phyloP scores from a whole-genome alignment of 2,797 vertebrate species.

The Onychomys leucogaster region DNA sequence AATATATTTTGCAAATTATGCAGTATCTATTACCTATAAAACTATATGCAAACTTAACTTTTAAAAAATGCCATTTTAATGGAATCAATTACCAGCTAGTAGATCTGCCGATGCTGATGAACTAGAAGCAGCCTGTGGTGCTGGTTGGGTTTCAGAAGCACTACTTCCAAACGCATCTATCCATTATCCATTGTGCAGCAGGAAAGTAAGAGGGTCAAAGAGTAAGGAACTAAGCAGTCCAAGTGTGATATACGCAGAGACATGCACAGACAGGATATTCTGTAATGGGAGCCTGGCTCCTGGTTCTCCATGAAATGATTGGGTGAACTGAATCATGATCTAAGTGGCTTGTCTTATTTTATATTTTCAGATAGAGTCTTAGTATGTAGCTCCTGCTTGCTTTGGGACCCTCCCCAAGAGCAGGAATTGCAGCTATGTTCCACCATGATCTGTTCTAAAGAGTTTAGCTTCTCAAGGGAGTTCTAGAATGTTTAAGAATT shows the following conservation, averaged over 20 bases:
- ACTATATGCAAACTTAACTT: constrained; percentile 68
- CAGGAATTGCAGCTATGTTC: neutral
- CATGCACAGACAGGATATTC: constrained; percentile 57
- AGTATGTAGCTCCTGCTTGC: neutral
- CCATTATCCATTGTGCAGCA: constrained; percentile 87
- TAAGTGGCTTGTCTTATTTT: neutral
- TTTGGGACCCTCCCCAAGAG: too few species aligned
- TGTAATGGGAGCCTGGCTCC: neutral
- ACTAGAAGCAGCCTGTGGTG: constrained; percentile 91
- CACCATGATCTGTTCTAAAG: neutral
- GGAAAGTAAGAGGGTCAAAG: constrained; percentile 83
- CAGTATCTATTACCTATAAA: constrained; percentile 58
- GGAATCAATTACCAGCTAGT: constrained; percentile 93
- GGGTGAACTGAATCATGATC: neutral
- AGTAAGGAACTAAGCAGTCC: constrained; percentile 70
- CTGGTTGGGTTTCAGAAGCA: constrained; percentile 90
- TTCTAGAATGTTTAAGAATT: constrained; percentile 37
- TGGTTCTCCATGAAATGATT: neutral
- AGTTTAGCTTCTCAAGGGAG: constrained; percentile 20
- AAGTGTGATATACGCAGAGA: constrained; percentile 2
- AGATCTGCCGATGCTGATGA: constrained; percentile 93
- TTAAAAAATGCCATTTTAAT: constrained; percentile 69
- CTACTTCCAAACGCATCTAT: constrained; percentile 95
- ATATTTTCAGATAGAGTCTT: neutral
- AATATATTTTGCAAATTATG: constrained; percentile 47